These are phyloP conservation scores for Brachionus koreanus DNA, from an alignment of 1,140 invertebrate species.

Conservation along the genomic window DNA sequence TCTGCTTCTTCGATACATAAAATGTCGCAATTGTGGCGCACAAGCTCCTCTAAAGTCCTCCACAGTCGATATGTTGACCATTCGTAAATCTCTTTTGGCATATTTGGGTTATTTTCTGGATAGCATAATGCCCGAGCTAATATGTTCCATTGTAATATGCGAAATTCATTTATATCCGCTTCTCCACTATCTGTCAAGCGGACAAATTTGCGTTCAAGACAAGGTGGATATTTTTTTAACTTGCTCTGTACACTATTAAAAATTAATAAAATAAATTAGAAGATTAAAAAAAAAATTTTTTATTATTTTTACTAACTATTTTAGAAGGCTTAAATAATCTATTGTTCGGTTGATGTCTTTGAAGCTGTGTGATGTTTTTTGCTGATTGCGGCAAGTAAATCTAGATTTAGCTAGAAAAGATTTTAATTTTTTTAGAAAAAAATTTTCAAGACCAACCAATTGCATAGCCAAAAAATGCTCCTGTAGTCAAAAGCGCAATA, in stretches of 20 bases:
- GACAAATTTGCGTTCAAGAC: not conserved
- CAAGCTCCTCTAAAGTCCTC: conserved; percentile 27
- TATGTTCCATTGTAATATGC: conserved; percentile 40
- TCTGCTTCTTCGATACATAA: conserved; percentile 40
- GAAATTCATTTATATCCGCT: not conserved
- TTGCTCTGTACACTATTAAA: not conserved
- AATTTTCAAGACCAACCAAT: too few relatives aligned
- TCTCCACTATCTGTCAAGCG: not conserved
- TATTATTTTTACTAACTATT: not conserved
- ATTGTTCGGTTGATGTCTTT: not conserved
- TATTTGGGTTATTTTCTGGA: not conserved
- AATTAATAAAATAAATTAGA: not conserved
- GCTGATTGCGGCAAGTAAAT: not conserved
- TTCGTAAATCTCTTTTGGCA: not conserved
- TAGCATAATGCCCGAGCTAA: conserved; percentile 21
- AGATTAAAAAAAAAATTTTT: too few relatives aligned
- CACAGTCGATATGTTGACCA: not conserved
- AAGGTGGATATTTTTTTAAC: conserved; percentile 28
- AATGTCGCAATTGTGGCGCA: conserved; percentile 10
- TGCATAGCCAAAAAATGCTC: too few relatives aligned
- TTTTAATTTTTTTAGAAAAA: not conserved
- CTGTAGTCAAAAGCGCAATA: not conserved
- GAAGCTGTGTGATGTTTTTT: not conserved
- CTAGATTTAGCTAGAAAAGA: conserved; percentile 3
- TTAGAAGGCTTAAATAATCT: not conserved